A percentile compares a stretch with the other conserved stretches of the same genome.
Evolutionary conservation across 2,888 invertebrate genomes (phyloP).

Genomic region (Thymelicus lineola): DNA sequence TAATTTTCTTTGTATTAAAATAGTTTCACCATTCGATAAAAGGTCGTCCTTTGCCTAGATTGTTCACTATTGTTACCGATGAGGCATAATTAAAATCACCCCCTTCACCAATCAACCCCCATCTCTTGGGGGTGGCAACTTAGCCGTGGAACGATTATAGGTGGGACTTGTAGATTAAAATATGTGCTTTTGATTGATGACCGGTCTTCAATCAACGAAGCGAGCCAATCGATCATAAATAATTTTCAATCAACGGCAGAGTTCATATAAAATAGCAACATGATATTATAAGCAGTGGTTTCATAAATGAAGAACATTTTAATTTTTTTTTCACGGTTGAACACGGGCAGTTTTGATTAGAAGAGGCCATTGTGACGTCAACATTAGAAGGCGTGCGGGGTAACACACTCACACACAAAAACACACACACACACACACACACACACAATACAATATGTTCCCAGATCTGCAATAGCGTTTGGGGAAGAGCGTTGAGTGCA

Average conservation of each 20-base stretch:
- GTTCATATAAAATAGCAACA: neutral
- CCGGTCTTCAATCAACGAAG: constrained; percentile 4
- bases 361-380: too few relatives aligned
- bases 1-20: too few relatives aligned
- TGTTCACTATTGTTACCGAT: neutral
- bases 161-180: neutral
- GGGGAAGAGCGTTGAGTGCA: too few relatives aligned
- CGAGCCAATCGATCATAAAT: constrained; percentile 1
- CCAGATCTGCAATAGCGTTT: too few relatives aligned
- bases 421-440: too few relatives aligned
- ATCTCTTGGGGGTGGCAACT: neutral
- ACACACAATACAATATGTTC: too few relatives aligned
- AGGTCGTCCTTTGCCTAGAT: neutral
- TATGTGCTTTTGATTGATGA: constrained; percentile 6
- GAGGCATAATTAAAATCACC: neutral
- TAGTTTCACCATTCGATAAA: neutral
- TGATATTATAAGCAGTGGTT: too few relatives aligned
- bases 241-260: neutral
- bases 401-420: too few relatives aligned
- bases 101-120: neutral
- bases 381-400: too few relatives aligned
- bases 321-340: too few relatives aligned
- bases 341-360: too few relatives aligned
- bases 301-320: too few relatives aligned
- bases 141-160: constrained; percentile 1